These are phyloP conservation scores for Synchiropus splendidus DNA, from an alignment of 2,113 vertebrate genomes.

Conservation along the genomic window DNA sequence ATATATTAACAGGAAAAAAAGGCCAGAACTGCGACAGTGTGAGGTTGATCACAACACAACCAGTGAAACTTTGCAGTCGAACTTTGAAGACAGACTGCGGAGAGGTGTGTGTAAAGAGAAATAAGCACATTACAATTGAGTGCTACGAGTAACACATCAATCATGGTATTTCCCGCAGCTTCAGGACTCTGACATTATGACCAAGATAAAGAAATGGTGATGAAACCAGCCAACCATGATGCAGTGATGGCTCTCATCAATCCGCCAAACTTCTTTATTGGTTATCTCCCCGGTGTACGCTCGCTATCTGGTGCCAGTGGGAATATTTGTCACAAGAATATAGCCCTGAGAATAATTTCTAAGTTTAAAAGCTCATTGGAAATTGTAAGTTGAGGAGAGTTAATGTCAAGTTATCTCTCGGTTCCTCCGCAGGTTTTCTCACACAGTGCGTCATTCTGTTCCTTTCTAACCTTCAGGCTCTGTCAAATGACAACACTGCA, in stretches of 20 bases:
- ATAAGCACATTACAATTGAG: too few species aligned
- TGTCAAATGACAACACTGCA: neutral
- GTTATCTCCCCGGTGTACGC: conserved; percentile 4
- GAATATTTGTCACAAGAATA: conserved; percentile 17
- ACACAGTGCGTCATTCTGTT: neutral
- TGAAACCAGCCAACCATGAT: conserved; percentile 5
- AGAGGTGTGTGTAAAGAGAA: too few species aligned
- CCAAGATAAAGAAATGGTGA: conserved; percentile 18
- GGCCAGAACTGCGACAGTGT: too few species aligned
- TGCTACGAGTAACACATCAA: too few species aligned
- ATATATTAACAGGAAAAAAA: too few species aligned
- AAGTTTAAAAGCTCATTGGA: conserved; percentile 1
- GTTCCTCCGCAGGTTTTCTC: conserved; percentile 3
- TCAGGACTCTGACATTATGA: conserved; percentile 14
- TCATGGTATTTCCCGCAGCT: conserved; percentile 1
- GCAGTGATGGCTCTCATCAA: conserved; percentile 23
- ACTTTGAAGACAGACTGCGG: too few species aligned
- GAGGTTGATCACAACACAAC: too few species aligned
- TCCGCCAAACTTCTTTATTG: conserved; percentile 22
- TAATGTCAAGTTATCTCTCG: conserved; percentile 6
- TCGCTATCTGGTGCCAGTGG: conserved; percentile 10
- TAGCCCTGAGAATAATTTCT: conserved; percentile 2
- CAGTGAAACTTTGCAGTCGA: too few species aligned
- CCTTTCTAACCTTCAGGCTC: too few species aligned
- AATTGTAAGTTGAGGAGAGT: conserved; percentile 7